Percentiles rank a stretch among this genome's conserved stretches.
Evolutionary conservation across 2,113 vertebrate species (phyloP).

Genomic region (Chionis minor): DNA sequence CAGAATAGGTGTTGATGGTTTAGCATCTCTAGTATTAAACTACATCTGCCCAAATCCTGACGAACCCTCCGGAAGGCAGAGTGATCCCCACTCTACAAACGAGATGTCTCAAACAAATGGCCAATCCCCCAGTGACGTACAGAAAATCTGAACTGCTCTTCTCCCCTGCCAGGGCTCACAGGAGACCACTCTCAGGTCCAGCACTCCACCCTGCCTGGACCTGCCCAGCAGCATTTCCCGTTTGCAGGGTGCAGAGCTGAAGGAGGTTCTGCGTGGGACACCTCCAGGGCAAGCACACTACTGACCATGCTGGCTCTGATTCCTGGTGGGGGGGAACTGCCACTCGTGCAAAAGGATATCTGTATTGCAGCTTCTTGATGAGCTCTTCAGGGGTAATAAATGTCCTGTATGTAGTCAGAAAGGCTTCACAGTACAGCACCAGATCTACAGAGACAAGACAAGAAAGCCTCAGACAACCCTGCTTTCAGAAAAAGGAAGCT

Average conservation of each 20-base stretch:
- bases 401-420: conserved; percentile 96
- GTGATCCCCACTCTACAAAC: background rate
- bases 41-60: background rate
- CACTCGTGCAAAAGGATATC: conserved; percentile 87
- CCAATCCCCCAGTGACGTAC: background rate
- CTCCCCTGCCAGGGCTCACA: background rate
- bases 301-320: background rate
- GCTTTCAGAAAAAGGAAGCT: background rate
- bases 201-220: background rate
- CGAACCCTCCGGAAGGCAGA: background rate
- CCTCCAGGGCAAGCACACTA: background rate
- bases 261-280: background rate
- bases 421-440: conserved; percentile 98
- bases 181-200: background rate
- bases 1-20: background rate
- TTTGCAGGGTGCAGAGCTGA: background rate
- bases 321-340: background rate
- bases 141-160: background rate
- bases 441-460: conserved; percentile 78
- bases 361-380: conserved; percentile 97
- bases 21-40: background rate
- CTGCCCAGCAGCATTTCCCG: background rate
- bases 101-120: background rate
- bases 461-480: background rate
- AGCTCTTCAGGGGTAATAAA: conserved; percentile 97